Conservation (phyloP, 2,113 vertebrate species). For the Natator depressus region DNA sequence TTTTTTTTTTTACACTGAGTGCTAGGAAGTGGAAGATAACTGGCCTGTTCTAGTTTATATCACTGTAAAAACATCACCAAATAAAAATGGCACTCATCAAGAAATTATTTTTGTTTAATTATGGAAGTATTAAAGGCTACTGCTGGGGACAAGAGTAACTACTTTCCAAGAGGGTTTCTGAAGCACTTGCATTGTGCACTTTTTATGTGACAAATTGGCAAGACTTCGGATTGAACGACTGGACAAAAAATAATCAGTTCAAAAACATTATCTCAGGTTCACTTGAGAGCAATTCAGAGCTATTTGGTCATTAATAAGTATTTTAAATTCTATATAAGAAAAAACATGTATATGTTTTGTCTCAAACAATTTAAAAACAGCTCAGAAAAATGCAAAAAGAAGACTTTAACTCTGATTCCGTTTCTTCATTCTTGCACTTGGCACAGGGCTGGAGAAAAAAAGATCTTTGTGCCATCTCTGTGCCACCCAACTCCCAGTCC, state of each 20-base stretch:
- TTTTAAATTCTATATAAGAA: not conserved
- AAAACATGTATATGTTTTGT: not conserved
- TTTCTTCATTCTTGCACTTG: not conserved
- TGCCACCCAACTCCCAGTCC: not conserved
- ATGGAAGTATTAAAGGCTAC: not conserved
- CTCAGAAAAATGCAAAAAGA: not conserved
- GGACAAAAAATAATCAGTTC: not conserved
- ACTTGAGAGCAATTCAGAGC: not conserved
- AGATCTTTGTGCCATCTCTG: rapidly evolving
- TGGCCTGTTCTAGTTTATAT: not conserved
- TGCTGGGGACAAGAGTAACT: not conserved
- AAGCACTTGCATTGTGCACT: not conserved
- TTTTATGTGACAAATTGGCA: not conserved
- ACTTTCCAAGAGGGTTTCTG: not conserved
- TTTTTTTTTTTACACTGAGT: rapidly evolving
- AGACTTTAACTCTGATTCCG: not conserved
- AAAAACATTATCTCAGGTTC: not conserved
- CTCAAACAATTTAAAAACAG: not conserved
- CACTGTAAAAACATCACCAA: not conserved
- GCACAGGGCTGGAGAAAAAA: not conserved
- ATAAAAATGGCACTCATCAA: not conserved
- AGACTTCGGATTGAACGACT: not conserved
- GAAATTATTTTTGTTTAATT: not conserved
- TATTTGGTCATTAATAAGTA: not conserved
- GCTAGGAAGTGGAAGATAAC: not conserved